Evolutionary conservation across 2,113 vertebrate species (phyloP).

Genomic region (Microtus pennsylvanicus): DNA sequence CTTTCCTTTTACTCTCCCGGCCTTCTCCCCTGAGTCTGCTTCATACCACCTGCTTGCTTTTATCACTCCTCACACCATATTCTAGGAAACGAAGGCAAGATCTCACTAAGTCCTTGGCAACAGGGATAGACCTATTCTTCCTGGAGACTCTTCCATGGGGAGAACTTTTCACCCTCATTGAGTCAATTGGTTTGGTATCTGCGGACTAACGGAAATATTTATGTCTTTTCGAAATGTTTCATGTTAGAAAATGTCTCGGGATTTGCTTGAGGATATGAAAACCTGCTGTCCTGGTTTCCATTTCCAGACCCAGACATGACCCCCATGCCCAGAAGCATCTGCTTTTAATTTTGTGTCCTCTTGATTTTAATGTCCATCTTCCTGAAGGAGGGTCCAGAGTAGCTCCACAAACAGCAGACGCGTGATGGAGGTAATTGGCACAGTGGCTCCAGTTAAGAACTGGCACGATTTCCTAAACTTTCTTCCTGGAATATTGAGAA

Average conservation of each 20-base stretch:
- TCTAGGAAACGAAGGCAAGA: slow-evolving; percentile 40
- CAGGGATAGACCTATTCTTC: slow-evolving; percentile 41
- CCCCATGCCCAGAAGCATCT: slow-evolving; percentile 66
- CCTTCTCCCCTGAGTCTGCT: not conserved
- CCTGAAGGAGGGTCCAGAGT: slow-evolving; percentile 48
- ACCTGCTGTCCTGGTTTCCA: slow-evolving; percentile 78
- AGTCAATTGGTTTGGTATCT: slow-evolving; percentile 70
- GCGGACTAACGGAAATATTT: slow-evolving; percentile 80
- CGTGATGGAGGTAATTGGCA: slow-evolving; percentile 29
- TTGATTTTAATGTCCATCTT: slow-evolving; percentile 65
- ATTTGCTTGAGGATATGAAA: slow-evolving; percentile 78
- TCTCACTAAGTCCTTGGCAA: slow-evolving; percentile 46
- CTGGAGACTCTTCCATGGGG: slow-evolving; percentile 69
- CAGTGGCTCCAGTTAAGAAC: slow-evolving; percentile 2
- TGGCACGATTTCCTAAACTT: not conserved
- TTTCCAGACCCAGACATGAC: slow-evolving; percentile 76
- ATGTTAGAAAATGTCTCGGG: slow-evolving; percentile 78
- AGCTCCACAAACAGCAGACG: slow-evolving; percentile 30
- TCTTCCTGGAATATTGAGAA: not conserved
- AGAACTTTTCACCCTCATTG: slow-evolving; percentile 54
- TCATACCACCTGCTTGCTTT: not conserved
- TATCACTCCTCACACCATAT: not conserved
- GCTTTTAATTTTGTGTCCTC: slow-evolving; percentile 74
- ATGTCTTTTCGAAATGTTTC: slow-evolving; percentile 72
- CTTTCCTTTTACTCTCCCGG: not conserved